Conservation (phyloP, 92 coral and sea anemone genomes). For the Parazoanthus atlanticus region DNA sequence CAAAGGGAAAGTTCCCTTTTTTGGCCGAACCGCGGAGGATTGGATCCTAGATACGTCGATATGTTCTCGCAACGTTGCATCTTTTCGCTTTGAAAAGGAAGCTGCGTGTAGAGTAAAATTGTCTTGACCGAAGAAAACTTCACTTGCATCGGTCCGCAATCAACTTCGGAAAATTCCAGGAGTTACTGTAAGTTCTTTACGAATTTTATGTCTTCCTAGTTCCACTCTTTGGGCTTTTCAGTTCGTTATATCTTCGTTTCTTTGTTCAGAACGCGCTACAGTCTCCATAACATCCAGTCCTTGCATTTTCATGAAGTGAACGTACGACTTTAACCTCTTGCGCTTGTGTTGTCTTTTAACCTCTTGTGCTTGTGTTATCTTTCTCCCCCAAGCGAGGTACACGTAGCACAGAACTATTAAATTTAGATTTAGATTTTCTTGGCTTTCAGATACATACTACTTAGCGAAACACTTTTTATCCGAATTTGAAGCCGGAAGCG, state of each 20-base stretch:
- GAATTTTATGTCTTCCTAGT: not conserved
- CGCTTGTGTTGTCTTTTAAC: too few relatives aligned
- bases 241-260: too few relatives aligned
- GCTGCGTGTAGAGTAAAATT: too few relatives aligned
- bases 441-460: not conserved
- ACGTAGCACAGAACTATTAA: not conserved
- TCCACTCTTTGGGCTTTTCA: not conserved
- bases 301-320: not conserved
- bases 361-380: not conserved
- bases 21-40: too few relatives aligned
- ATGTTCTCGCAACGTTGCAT: too few relatives aligned
- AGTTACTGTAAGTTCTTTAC: not conserved
- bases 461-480: too few relatives aligned
- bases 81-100: too few relatives aligned
- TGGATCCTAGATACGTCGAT: too few relatives aligned
- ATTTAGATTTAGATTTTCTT: too few relatives aligned
- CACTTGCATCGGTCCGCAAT: not conserved
- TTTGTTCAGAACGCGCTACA: too few relatives aligned
- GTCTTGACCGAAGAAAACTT: not conserved
- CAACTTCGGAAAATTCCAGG: not conserved
- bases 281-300: too few relatives aligned
- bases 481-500: not conserved
- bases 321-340: not conserved
- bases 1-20: too few relatives aligned
- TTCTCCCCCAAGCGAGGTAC: not conserved